Conservation (phyloP, 2,113 vertebrate species). For the Thermophis baileyi region DNA sequence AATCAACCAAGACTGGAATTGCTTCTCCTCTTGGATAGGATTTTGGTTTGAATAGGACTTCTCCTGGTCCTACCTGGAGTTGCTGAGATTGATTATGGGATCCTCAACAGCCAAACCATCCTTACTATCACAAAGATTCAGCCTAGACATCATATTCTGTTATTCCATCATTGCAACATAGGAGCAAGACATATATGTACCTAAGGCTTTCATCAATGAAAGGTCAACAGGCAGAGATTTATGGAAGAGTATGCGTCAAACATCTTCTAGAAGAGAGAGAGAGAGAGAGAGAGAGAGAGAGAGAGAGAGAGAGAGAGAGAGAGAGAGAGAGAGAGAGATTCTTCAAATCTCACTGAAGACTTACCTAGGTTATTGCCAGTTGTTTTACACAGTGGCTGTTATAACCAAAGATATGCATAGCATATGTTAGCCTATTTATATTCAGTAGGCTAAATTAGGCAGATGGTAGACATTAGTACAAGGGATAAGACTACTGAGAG, state of each 20-base stretch:
- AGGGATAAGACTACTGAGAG: conserved; percentile 74
- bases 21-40: not conserved
- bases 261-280: not conserved
- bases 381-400: conserved; percentile 74
- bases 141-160: not conserved
- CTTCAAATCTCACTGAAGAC: conserved; percentile 57
- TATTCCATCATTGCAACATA: not conserved
- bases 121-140: not conserved
- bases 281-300: no score
- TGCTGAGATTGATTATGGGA: not conserved
- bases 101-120: not conserved
- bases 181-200: not conserved
- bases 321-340: no score
- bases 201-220: not conserved
- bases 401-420: conserved; percentile 75
- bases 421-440: conserved; percentile 79
- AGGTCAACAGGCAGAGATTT: not conserved
- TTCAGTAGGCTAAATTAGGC: conserved; percentile 77
- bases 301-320: not conserved
- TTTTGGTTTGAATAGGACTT: not conserved
- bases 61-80: not conserved
- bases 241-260: not conserved
- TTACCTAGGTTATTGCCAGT: conserved; percentile 68
- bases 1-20: not conserved
- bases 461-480: conserved; percentile 81